These are phyloP conservation scores for Drosophila eugracilis DNA, from an alignment of 1,140 invertebrate species.

Conservation along the genomic window DNA sequence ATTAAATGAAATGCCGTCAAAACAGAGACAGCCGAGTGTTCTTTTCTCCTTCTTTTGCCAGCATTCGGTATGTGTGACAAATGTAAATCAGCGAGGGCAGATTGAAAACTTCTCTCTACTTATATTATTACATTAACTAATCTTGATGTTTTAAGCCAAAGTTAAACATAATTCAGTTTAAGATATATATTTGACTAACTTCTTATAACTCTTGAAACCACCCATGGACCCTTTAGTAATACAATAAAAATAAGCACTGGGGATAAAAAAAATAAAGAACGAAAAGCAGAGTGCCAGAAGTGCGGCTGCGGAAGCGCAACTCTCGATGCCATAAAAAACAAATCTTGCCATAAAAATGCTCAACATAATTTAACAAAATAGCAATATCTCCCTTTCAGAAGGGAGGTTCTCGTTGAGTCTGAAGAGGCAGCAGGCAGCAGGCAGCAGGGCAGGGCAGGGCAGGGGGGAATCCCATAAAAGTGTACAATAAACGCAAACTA, in stretches of 20 bases:
- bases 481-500: slow-evolving; percentile 80
- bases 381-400: slow-evolving; percentile 65
- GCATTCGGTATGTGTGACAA: slow-evolving; percentile 36
- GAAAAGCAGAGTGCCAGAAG: slow-evolving; percentile 1
- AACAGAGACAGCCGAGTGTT: slow-evolving; percentile 45
- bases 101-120: too few relatives aligned
- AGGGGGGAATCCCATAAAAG: slow-evolving; percentile 57
- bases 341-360: slow-evolving; percentile 78
- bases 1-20: slow-evolving; percentile 78
- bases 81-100: slow-evolving; percentile 57
- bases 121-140: too few relatives aligned
- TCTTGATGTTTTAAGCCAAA: too few relatives aligned
- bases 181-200: too few relatives aligned
- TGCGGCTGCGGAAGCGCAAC: slow-evolving; percentile 32
- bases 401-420: too few relatives aligned
- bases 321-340: slow-evolving; percentile 76
- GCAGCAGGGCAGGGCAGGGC: not conserved
- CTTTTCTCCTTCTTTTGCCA: not conserved
- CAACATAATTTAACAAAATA: slow-evolving; percentile 81
- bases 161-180: too few relatives aligned
- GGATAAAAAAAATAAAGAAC: slow-evolving; percentile 1
- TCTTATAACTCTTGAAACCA: not conserved
- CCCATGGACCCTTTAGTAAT: slow-evolving; percentile 14
- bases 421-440: too few relatives aligned
- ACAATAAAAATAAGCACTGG: slow-evolving; percentile 49